Percentiles rank a stretch among this genome's conserved stretches.
Conservation (phyloP, 2,113 vertebrate species). For the Larimichthys crocea region DNA sequence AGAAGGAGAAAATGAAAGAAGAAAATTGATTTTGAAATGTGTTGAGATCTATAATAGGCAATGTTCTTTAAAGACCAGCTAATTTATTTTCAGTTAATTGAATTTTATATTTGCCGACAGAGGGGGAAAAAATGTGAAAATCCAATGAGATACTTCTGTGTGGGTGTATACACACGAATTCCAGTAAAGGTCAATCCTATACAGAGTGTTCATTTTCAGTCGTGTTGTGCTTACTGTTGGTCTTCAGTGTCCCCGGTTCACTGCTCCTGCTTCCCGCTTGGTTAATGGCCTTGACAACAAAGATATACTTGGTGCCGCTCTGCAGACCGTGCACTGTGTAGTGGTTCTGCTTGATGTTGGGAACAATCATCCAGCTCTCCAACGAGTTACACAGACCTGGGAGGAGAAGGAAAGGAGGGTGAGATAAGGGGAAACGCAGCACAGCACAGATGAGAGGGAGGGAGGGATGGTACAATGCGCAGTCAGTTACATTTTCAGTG, state of each 20-base stretch:
- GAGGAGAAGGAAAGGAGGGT: neutral
- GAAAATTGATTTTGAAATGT: neutral
- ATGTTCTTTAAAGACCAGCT: slow-evolving; percentile 8
- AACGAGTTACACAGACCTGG: slow-evolving; percentile 97
- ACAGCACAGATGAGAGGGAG: neutral
- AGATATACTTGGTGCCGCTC: slow-evolving; percentile 98
- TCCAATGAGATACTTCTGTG: neutral
- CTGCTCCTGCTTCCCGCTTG: slow-evolving; percentile 97
- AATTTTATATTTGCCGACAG: neutral
- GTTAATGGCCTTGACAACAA: slow-evolving; percentile 98
- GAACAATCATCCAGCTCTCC: slow-evolving; percentile 99
- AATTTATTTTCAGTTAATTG: slow-evolving; percentile 31
- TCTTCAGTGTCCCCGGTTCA: slow-evolving; percentile 95
- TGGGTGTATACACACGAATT: neutral
- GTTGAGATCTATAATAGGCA: neutral
- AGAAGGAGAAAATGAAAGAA: neutral
- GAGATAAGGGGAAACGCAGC: neutral
- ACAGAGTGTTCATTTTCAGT: neutral
- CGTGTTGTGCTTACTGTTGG: slow-evolving; percentile 91
- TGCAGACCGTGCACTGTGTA: slow-evolving; percentile 98
- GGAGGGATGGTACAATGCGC: neutral
- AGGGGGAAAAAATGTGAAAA: neutral
- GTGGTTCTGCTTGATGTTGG: slow-evolving; percentile 99
- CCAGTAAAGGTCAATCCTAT: slow-evolving; percentile 11
- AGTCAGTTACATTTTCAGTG: neutral